phyloP scores from a whole-genome alignment of 2,888 invertebrate species.

The Himalopsyche kuldschensis region DNA sequence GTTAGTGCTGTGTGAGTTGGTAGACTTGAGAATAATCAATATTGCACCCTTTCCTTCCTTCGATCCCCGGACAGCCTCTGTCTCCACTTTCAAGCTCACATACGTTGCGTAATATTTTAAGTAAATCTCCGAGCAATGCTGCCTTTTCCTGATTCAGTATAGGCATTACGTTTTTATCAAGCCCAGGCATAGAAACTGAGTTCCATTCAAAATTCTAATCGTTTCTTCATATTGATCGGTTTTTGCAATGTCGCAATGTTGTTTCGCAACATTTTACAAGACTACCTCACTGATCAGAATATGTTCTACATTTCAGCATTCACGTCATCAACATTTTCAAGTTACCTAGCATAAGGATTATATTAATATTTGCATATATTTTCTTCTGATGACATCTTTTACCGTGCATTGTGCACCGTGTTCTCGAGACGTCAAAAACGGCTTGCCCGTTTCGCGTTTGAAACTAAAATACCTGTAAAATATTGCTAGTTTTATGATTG shows the following conservation, averaged over 20 bases:
- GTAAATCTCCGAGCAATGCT: background rate
- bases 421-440: background rate
- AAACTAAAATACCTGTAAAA: too few relatives aligned
- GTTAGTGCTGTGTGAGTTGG: conserved; percentile 13
- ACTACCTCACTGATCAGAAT: background rate
- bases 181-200: background rate
- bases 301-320: background rate
- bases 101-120: background rate
- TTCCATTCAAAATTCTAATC: too few relatives aligned
- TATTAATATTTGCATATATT: background rate
- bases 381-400: background rate
- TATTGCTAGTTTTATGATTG: too few relatives aligned
- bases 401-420: background rate
- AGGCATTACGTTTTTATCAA: background rate
- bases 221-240: too few relatives aligned
- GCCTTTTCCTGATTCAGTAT: background rate
- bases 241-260: too few relatives aligned
- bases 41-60: conserved; percentile 44
- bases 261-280: too few relatives aligned
- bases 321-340: background rate
- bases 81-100: background rate
- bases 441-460: too few relatives aligned
- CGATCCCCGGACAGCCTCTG: conserved; percentile 37
- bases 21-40: conserved; percentile 49
- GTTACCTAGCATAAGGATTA: background rate